phyloP scores from a whole-genome alignment of 2,888 invertebrate genomes.

The Heliconius hortense region DNA sequence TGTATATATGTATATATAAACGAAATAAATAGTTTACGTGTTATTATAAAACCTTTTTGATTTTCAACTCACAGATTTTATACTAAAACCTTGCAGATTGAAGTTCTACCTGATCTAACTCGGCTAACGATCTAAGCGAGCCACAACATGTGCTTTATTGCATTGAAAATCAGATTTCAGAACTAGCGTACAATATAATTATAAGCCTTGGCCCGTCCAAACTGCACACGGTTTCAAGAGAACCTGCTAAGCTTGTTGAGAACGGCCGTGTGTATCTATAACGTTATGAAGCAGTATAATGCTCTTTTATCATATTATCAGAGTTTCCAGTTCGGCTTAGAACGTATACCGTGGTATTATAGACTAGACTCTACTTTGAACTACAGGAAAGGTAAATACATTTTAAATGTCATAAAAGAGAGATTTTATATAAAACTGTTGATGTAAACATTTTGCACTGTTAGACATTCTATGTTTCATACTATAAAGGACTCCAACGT shows the following conservation, averaged over 20 bases:
- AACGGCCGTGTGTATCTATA: not conserved
- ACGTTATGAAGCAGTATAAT: not conserved
- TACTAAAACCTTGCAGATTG: not conserved
- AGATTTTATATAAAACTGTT: not conserved
- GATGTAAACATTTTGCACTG: not conserved
- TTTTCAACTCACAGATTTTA: not conserved
- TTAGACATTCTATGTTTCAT: not conserved
- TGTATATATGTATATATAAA: too few relatives aligned
- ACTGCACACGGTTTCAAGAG: slow-evolving; percentile 2
- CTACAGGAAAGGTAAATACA: not conserved
- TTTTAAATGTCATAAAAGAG: not conserved
- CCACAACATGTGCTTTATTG: slow-evolving; percentile 6
- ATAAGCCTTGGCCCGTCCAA: slow-evolving; percentile 10
- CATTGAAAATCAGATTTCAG: slow-evolving; percentile 11
- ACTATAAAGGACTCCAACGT: not conserved
- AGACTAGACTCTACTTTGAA: not conserved
- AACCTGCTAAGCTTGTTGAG: slow-evolving; percentile 9
- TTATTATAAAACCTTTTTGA: too few relatives aligned
- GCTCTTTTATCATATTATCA: slow-evolving; percentile 8
- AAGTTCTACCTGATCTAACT: not conserved
- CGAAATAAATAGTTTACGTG: too few relatives aligned
- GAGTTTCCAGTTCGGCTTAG: not conserved
- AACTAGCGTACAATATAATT: slow-evolving; percentile 16
- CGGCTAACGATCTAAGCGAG: not conserved
- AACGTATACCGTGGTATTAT: not conserved